Percentiles rank a stretch among this genome's conserved stretches.
Evolutionary conservation across 2,888 invertebrate genomes (phyloP).

Genomic region (Eupithecia pulchellata): DNA sequence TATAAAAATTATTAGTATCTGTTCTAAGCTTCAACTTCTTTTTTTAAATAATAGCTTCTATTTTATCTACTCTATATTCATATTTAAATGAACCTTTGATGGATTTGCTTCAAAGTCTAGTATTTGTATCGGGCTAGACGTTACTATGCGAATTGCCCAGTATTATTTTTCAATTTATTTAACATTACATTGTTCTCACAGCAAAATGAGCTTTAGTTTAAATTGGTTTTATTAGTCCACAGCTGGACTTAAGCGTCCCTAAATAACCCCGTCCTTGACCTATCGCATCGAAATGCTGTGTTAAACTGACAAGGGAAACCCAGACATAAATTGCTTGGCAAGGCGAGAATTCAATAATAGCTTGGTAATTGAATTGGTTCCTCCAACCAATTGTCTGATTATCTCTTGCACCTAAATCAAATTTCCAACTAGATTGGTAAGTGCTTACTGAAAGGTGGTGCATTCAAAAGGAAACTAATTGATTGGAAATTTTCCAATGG

Average conservation of each 20-base stretch:
- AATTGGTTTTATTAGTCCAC: neutral
- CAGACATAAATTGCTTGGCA: slow-evolving; percentile 1
- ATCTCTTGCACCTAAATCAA: slow-evolving; percentile 2
- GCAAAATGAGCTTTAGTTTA: neutral
- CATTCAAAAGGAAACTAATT: slow-evolving; percentile 1
- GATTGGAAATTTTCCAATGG: neutral
- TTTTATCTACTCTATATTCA: no score
- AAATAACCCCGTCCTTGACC: neutral
- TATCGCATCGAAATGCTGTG: neutral
- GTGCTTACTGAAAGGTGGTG: neutral
- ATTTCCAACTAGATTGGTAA: slow-evolving; percentile 6
- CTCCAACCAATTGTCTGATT: neutral
- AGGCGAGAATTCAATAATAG: neutral
- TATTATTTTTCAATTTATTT: neutral
- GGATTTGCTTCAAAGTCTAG: neutral
- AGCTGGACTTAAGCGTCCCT: neutral
- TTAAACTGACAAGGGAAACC: neutral
- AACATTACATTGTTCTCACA: neutral
- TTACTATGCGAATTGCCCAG: neutral
- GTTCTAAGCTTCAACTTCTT: no score
- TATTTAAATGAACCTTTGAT: no score
- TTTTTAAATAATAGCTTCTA: no score
- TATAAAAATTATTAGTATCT: no score
- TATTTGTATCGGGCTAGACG: no score
- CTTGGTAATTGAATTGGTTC: neutral